These are phyloP conservation scores for Amaurobius ferox DNA, from an alignment of 2,888 invertebrate genomes.

Conservation along the genomic window DNA sequence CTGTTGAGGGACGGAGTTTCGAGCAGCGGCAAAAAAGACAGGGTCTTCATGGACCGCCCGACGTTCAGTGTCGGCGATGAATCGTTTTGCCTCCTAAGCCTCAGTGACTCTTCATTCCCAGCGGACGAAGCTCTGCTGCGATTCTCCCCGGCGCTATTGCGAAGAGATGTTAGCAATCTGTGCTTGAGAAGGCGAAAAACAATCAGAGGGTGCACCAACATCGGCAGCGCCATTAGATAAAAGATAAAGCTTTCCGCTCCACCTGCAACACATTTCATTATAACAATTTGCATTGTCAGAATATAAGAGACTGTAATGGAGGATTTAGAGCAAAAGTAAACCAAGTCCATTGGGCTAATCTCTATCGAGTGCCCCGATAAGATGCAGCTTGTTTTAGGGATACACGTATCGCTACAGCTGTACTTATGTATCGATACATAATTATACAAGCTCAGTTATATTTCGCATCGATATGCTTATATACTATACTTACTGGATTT, in stretches of 20 bases:
- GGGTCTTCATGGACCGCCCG: slow-evolving; percentile 1
- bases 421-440: no score
- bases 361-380: no score
- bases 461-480: no score
- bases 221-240: slow-evolving; percentile 78
- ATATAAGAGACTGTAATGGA: no score
- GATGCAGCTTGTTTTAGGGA: no score
- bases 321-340: no score
- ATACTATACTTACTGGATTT: no score
- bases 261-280: background rate
- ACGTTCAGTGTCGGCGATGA: slow-evolving; percentile 25
- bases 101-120: slow-evolving; percentile 73
- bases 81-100: slow-evolving; percentile 11
- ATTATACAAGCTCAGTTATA: no score
- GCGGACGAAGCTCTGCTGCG: slow-evolving; percentile 69
- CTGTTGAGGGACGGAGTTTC: slow-evolving; percentile 24
- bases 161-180: slow-evolving; percentile 79
- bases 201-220: slow-evolving; percentile 81
- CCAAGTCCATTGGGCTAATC: no score
- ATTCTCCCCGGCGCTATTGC: slow-evolving; percentile 59
- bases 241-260: background rate
- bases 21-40: slow-evolving; percentile 39
- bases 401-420: no score
- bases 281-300: background rate
- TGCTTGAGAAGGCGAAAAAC: slow-evolving; percentile 81